Conservation (phyloP, 2,888 invertebrate genomes). For the Pseudeuparius sepicola region DNA sequence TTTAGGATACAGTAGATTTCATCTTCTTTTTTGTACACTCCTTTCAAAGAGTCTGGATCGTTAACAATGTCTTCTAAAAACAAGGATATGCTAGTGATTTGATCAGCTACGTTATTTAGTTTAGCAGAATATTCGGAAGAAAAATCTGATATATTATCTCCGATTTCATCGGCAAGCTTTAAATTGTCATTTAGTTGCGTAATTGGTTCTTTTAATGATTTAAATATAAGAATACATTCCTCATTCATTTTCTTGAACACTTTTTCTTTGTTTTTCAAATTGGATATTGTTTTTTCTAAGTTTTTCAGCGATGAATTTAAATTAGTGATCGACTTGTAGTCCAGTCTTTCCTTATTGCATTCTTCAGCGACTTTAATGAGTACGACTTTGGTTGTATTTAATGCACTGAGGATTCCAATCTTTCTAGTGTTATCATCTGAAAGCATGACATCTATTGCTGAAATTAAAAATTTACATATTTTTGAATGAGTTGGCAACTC, state of each 20-base stretch:
- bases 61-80: constrained; percentile 21
- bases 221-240: constrained; percentile 17
- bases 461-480: too few relatives aligned
- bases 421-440: not conserved
- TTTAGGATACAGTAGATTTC: constrained; percentile 18
- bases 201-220: constrained; percentile 17
- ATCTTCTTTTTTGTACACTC: constrained; percentile 16
- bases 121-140: constrained; percentile 21
- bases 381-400: constrained; percentile 10
- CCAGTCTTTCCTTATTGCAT: constrained; percentile 24
- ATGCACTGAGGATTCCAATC: constrained; percentile 1
- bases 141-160: constrained; percentile 25
- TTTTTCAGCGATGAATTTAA: constrained; percentile 16
- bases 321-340: constrained; percentile 22
- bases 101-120: constrained; percentile 22
- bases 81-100: constrained; percentile 19
- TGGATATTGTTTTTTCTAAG: constrained; percentile 13
- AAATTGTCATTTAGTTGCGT: constrained; percentile 22
- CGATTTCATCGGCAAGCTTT: constrained; percentile 21
- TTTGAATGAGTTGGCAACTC: constrained; percentile 22
- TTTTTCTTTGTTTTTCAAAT: constrained; percentile 10
- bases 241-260: constrained; percentile 14
- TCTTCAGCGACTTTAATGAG: constrained; percentile 20
- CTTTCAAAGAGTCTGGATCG: constrained; percentile 16
- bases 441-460: not conserved